A percentile compares a stretch with the other conserved stretches of the same genome.
Evolutionary conservation across 30 jellyfish, hydroid and myxozoan genomes (phyloP).

Genomic region (Turritopsis dohrnii): DNA sequence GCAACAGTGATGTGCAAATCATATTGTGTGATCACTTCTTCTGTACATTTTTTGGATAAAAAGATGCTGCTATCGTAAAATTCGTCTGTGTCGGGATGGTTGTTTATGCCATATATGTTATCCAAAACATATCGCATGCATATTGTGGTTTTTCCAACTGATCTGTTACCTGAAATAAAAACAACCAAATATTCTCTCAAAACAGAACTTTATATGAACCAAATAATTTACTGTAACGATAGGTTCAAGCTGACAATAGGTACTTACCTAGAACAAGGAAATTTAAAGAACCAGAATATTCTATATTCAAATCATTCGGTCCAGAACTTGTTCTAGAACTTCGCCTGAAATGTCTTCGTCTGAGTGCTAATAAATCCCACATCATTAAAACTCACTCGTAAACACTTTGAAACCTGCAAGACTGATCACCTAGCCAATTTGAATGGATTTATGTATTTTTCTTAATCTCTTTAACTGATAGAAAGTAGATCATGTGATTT

Average conservation of each 20-base stretch:
- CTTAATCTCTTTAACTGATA: not conserved
- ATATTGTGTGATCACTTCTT: not conserved
- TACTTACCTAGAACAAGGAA: not conserved
- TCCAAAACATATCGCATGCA: constrained; percentile 6
- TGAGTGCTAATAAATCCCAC: not conserved
- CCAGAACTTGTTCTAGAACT: not conserved
- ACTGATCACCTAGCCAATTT: not conserved
- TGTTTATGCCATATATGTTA: not conserved
- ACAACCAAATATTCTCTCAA: no score
- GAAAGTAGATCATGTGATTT: not conserved
- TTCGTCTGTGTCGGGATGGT: not conserved
- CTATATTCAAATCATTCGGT: not conserved
- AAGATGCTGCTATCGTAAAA: constrained; percentile 4
- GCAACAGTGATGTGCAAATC: constrained; percentile 4
- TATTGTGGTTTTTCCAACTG: constrained; percentile 14
- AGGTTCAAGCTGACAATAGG: not conserved
- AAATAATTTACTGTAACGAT: no score
- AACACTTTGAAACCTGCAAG: not conserved
- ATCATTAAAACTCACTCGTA: not conserved
- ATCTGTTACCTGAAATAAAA: not conserved
- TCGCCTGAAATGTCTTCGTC: not conserved
- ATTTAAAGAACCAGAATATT: not conserved
- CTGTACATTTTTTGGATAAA: not conserved
- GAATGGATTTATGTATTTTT: not conserved
- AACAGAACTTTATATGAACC: no score